Percentiles rank a stretch among this genome's conserved stretches.
Evolutionary conservation across 2,113 vertebrate genomes (phyloP).

Genomic region (Abramis brama): DNA sequence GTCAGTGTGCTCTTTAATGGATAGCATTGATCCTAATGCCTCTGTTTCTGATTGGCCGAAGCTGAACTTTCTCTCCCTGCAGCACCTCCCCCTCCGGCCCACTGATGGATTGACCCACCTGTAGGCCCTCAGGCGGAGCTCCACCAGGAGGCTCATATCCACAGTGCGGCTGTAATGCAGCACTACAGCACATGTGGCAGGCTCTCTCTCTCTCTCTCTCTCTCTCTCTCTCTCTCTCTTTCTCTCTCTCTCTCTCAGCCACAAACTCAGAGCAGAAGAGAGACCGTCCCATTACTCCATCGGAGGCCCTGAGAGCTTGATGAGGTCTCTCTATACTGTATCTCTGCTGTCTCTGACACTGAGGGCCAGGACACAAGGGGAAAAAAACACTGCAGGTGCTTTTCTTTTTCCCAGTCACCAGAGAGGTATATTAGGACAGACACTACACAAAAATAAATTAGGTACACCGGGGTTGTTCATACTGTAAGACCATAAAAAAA

Average conservation of each 20-base stretch:
- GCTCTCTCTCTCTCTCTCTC: slow-evolving; percentile 4
- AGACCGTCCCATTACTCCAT: slow-evolving; percentile 34
- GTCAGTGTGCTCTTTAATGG: slow-evolving; percentile 51
- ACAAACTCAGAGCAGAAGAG: slow-evolving; percentile 13
- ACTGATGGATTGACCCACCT: slow-evolving; percentile 74
- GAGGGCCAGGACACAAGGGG: slow-evolving; percentile 26
- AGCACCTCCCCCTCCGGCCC: slow-evolving; percentile 31
- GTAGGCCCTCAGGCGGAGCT: slow-evolving; percentile 47
- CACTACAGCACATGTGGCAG: slow-evolving; percentile 26
- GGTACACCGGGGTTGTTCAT: background rate
- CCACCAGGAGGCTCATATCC: slow-evolving; percentile 39
- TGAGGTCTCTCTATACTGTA: slow-evolving; percentile 18
- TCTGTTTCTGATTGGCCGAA: slow-evolving; percentile 11
- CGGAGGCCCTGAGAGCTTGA: slow-evolving; percentile 40
- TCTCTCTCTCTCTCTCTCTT: too few relatives aligned
- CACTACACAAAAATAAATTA: slow-evolving; percentile 19
- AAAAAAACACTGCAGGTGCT: background rate
- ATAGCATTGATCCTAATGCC: slow-evolving; percentile 38
- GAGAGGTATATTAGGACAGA: slow-evolving; percentile 34
- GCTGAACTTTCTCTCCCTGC: slow-evolving; percentile 38
- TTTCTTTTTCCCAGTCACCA: background rate
- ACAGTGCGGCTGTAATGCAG: slow-evolving; percentile 25
- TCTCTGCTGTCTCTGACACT: slow-evolving; percentile 3
- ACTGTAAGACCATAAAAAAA: background rate
- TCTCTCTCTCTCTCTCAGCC: too few relatives aligned